These are phyloP conservation scores for Mesocentrotus franciscanus DNA, from an alignment of 53 echinoderm and acorn worm genomes.

Conservation along the genomic window DNA sequence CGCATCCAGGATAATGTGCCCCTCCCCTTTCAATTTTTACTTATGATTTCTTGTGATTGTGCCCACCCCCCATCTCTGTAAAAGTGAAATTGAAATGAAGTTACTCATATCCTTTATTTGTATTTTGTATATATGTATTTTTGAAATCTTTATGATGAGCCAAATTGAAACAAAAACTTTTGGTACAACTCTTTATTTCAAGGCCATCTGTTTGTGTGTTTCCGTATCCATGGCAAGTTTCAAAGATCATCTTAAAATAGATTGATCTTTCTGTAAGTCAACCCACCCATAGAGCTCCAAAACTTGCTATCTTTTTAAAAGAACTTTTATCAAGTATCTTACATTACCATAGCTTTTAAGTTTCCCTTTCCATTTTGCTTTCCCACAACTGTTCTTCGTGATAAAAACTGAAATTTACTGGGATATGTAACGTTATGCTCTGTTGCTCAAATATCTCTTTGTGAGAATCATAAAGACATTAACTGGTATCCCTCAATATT, in stretches of 20 bases:
- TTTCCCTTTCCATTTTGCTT: background rate
- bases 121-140: too few species aligned
- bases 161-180: background rate
- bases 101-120: too few species aligned
- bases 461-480: background rate
- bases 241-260: slow-evolving; percentile 9
- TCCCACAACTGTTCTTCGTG: slow-evolving; percentile 19
- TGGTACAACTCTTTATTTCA: background rate
- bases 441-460: background rate
- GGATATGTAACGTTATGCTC: background rate
- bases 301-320: background rate
- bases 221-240: background rate
- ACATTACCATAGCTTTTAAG: background rate
- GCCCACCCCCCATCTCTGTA: too few species aligned
- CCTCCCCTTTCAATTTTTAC: too few species aligned
- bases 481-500: background rate
- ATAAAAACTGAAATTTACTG: slow-evolving; percentile 11
- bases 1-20: too few species aligned
- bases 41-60: too few species aligned
- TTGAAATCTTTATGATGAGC: background rate
- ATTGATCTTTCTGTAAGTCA: background rate
- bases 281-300: background rate
- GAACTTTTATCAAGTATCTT: slow-evolving; percentile 11
- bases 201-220: background rate
- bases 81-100: too few species aligned